Conservation (phyloP, 2,113 vertebrate genomes). For the Neotoma lepida region DNA sequence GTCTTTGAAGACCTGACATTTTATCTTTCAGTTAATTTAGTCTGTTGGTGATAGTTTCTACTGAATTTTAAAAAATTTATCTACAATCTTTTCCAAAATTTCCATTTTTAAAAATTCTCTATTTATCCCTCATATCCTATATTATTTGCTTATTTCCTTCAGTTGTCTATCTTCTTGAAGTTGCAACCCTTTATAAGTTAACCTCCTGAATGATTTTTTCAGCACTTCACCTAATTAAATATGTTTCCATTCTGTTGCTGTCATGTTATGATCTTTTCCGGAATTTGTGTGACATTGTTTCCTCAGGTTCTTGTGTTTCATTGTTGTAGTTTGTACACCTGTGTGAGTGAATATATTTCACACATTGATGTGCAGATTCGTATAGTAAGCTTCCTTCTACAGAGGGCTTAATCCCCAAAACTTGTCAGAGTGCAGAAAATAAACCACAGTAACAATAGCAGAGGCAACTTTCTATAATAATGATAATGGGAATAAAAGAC, state of each 20-base stretch:
- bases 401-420: not conserved
- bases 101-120: not conserved
- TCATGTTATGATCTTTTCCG: not conserved
- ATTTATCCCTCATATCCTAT: not conserved
- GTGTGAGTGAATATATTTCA: not conserved
- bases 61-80: not conserved
- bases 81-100: not conserved
- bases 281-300: not conserved
- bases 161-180: not conserved
- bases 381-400: not conserved
- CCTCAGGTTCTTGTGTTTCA: not conserved
- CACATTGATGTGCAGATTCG: not conserved
- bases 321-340: not conserved
- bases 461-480: not conserved
- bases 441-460: not conserved
- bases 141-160: not conserved
- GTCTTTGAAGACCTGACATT: not conserved
- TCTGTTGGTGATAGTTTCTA: not conserved
- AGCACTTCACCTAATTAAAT: not conserved
- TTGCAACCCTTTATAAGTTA: not conserved
- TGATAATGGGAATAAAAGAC: not conserved
- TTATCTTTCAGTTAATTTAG: not conserved
- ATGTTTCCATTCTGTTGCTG: not conserved
- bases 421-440: not conserved
- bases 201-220: not conserved